A percentile compares a stretch with the other conserved stretches of the same genome.
These are phyloP conservation scores for Polymixis lichenea DNA, from an alignment of 2,888 invertebrate genomes.

Conservation along the genomic window DNA sequence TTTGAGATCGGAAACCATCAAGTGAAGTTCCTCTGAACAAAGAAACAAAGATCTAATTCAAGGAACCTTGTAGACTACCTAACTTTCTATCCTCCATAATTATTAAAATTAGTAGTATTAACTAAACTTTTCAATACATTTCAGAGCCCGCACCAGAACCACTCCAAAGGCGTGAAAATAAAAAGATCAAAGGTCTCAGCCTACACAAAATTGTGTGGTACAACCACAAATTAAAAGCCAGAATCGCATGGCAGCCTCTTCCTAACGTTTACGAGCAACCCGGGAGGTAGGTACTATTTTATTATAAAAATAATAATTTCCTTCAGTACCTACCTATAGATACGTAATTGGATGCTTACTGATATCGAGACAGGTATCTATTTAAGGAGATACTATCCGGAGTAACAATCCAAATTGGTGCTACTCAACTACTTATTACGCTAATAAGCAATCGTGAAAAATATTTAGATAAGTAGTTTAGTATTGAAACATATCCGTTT, in stretches of 20 bases:
- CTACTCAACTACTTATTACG: neutral
- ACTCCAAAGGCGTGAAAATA: conserved; percentile 74
- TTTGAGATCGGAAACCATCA: neutral
- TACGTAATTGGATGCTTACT: neutral
- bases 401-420: neutral
- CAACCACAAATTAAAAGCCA: conserved; percentile 83
- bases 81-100: too few relatives aligned
- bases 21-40: neutral
- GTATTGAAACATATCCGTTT: neutral
- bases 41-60: neutral
- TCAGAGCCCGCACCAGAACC: conserved; percentile 77
- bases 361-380: neutral
- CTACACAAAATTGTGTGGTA: conserved; percentile 84
- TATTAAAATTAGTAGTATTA: too few relatives aligned
- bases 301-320: neutral
- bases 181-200: conserved; percentile 80
- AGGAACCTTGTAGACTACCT: neutral
- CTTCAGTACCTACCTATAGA: too few relatives aligned
- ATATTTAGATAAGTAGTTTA: neutral
- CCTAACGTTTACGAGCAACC: conserved; percentile 71
- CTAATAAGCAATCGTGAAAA: neutral
- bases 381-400: neutral
- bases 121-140: conserved; percentile 41
- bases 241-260: conserved; percentile 82
- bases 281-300: conserved; percentile 73